Conservation (phyloP, 2,113 vertebrate species). For the Solea senegalensis region DNA sequence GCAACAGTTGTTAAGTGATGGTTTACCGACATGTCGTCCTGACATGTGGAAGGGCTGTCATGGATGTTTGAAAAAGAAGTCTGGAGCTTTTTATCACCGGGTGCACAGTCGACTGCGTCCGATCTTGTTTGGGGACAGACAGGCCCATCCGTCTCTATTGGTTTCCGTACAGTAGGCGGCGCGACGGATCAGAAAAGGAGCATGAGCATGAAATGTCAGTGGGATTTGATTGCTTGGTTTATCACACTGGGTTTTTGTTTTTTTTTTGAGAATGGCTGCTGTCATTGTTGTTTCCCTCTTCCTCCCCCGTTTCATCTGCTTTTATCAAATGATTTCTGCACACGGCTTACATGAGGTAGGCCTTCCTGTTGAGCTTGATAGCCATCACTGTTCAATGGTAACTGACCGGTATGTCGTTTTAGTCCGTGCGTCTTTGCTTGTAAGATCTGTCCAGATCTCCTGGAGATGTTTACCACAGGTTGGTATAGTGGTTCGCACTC, state of each 20-base stretch:
- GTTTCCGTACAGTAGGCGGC: constrained; percentile 53
- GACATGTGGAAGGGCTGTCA: neutral
- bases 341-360: neutral
- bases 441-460: no score
- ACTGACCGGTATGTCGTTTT: neutral
- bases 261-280: constrained; percentile 43
- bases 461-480: no score
- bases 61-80: constrained; percentile 35
- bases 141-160: constrained; percentile 74
- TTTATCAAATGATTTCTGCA: neutral
- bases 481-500: no score
- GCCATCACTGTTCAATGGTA: neutral
- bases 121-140: constrained; percentile 70
- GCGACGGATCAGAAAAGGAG: constrained; percentile 59
- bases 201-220: constrained; percentile 55
- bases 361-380: neutral
- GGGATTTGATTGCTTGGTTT: constrained; percentile 49
- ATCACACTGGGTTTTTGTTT: constrained; percentile 26
- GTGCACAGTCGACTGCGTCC: constrained; percentile 73
- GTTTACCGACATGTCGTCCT: no score
- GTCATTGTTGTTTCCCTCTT: constrained; percentile 35
- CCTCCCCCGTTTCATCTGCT: constrained; percentile 3
- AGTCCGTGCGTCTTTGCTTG: neutral
- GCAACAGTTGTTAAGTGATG: no score
- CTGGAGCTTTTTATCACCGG: constrained; percentile 73